These are phyloP conservation scores for Campaea margaritaria DNA, from an alignment of 2,888 invertebrate genomes.

Conservation along the genomic window DNA sequence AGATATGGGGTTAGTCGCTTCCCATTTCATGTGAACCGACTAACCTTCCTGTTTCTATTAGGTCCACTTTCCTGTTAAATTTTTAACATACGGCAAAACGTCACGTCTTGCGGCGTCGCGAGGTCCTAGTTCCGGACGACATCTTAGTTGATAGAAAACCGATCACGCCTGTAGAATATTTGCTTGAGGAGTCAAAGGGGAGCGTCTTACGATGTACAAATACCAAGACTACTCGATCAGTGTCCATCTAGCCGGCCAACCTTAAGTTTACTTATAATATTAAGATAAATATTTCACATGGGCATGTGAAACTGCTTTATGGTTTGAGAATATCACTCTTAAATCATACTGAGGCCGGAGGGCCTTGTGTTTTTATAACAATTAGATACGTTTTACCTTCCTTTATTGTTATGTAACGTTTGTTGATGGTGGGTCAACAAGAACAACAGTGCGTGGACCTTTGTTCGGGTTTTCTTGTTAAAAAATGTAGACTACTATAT, in stretches of 20 bases:
- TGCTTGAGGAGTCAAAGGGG: not conserved
- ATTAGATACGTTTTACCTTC: conserved; percentile 80
- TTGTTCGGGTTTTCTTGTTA: conserved; percentile 76
- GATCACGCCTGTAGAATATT: not conserved
- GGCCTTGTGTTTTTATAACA: conserved; percentile 81
- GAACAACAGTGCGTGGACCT: conserved; percentile 58
- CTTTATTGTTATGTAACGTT: conserved; percentile 72
- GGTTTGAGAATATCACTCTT: conserved; percentile 83
- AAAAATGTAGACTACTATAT: conserved; percentile 81
- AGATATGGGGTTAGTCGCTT: no score
- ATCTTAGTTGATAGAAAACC: no score
- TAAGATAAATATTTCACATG: conserved; percentile 85
- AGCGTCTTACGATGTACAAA: conserved; percentile 35
- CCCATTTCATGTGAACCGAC: no score
- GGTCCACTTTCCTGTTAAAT: no score
- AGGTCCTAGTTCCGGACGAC: no score
- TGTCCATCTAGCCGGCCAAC: conserved; percentile 47
- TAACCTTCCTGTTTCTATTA: no score
- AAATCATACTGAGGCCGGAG: conserved; percentile 75
- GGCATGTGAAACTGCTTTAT: conserved; percentile 83
- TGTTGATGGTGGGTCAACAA: conserved; percentile 72
- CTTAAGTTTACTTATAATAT: conserved; percentile 84
- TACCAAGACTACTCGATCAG: conserved; percentile 57
- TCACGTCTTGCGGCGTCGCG: no score
- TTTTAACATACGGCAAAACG: no score